phyloP scores from a whole-genome alignment of 2,113 vertebrate genomes.

The Calonectris borealis region DNA sequence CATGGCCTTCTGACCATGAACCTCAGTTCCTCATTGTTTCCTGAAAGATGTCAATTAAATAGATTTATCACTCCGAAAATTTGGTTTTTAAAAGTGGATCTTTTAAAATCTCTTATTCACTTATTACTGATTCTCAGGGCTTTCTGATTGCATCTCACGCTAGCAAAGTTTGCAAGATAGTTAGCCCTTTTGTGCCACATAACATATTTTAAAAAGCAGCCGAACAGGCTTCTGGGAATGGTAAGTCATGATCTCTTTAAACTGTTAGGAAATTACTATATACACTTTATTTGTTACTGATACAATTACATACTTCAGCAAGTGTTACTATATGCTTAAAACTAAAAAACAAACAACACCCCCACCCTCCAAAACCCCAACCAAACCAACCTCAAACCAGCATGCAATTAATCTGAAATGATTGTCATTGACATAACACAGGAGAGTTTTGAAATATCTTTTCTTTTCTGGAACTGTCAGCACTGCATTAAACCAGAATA shows the following conservation, averaged over 20 bases:
- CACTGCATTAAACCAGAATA: background rate
- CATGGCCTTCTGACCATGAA: background rate
- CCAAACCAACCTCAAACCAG: background rate
- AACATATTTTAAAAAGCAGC: background rate
- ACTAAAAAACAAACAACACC: background rate
- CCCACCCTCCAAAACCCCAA: accelerated
- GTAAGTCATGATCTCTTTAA: background rate
- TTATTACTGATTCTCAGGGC: background rate
- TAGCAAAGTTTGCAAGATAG: background rate
- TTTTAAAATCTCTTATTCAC: background rate
- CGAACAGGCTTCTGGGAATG: background rate
- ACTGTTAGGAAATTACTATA: background rate
- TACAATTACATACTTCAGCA: background rate
- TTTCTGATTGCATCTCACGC: background rate
- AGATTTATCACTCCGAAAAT: background rate
- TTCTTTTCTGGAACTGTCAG: background rate
- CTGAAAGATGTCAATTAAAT: background rate
- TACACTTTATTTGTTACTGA: background rate
- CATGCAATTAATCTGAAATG: background rate
- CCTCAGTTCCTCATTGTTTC: background rate
- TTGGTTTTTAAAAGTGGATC: background rate
- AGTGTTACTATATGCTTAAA: background rate
- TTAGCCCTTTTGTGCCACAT: background rate
- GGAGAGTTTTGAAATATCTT: background rate
- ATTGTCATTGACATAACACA: background rate